Base-by-base conservation (phyloP, 2,888 invertebrate species). In the Xestia xanthographa region DNA sequence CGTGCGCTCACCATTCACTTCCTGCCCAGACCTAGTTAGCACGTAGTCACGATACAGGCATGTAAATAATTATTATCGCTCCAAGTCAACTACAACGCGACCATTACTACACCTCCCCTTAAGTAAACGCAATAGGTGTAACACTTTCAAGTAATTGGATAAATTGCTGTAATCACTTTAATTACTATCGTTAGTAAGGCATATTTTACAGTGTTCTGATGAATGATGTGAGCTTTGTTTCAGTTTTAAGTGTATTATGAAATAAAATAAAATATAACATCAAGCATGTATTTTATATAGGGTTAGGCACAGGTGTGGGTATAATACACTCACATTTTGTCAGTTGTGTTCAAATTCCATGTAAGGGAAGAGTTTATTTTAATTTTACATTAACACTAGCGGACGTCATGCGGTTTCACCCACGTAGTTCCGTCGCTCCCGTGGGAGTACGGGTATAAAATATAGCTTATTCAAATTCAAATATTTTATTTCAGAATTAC, bases 1-100 rank as follows among this genome's bases (percentile, higher is more conserved):
- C 38, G 20, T 80, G 48, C 53, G 43, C 8, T 0, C 12, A n/a
- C 50, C 73, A 6, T 38, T 60, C 34, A 45, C 53, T 29, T 53
- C 43, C 50, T 77, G 50, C 22, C n/a, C 14, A 48, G 22, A 26
- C 22, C 22, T 20, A 17, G 58, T 43, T 43, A 79, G 43, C 17
- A 2, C 9, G 2, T 17, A 48, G 43, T 72, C 48, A 79, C 43
- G 43, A 26, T 50, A 79, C 34, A 17, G 34, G 26, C 50, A n/a
- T 50, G 50, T 50, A 72, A 72, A 75, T 58, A 56, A 74, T 75
- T 20, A 78, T 60, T 34, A 81, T 74, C 34, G 26, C 62, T 45
- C 79, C 34, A 38, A 65, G 80, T 73, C 53, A 73, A 79, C 58
- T 71, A 22, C 41, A 34, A 70, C 41, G 70, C 41, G 11, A 29